These are phyloP conservation scores for Pinna nobilis DNA, from an alignment of 1,140 invertebrate species.

Conservation along the genomic window DNA sequence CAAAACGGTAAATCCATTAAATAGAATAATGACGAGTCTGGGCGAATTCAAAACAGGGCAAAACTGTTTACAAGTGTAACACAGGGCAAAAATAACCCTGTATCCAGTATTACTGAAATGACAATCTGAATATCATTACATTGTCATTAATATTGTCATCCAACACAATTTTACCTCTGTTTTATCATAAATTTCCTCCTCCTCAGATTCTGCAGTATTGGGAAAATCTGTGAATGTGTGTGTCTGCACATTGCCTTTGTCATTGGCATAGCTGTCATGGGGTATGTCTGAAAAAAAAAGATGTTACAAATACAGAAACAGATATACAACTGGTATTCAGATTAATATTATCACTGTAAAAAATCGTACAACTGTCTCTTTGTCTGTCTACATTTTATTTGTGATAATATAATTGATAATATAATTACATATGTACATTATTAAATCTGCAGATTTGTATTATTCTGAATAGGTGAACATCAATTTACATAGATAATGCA, in stretches of 20 bases:
- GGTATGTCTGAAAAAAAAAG: slow-evolving; percentile 50
- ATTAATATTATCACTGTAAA: too few species aligned
- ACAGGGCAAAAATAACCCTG: too few species aligned
- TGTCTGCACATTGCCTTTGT: slow-evolving; percentile 59
- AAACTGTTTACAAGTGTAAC: too few species aligned
- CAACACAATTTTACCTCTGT: slow-evolving; percentile 65
- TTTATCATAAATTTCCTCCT: slow-evolving; percentile 67
- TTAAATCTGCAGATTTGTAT: too few species aligned
- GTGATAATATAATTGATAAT: not conserved
- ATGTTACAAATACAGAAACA: not conserved
- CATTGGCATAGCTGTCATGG: slow-evolving; percentile 25
- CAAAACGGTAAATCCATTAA: too few species aligned
- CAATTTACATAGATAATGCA: too few species aligned
- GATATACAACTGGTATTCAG: not conserved
- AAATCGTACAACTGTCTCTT: not conserved
- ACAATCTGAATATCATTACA: too few species aligned
- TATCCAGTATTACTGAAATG: too few species aligned
- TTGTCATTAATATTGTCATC: too few species aligned
- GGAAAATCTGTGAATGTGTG: slow-evolving; percentile 73
- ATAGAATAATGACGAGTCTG: too few species aligned
- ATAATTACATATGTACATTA: not conserved
- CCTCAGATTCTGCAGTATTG: slow-evolving; percentile 67
- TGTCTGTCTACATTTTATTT: not conserved
- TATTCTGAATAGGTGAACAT: too few species aligned
- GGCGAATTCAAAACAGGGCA: too few species aligned